A percentile compares a stretch with the other conserved stretches of the same genome.
phyloP scores from a whole-genome alignment of 2,888 invertebrate species.

The Allacma fusca region DNA sequence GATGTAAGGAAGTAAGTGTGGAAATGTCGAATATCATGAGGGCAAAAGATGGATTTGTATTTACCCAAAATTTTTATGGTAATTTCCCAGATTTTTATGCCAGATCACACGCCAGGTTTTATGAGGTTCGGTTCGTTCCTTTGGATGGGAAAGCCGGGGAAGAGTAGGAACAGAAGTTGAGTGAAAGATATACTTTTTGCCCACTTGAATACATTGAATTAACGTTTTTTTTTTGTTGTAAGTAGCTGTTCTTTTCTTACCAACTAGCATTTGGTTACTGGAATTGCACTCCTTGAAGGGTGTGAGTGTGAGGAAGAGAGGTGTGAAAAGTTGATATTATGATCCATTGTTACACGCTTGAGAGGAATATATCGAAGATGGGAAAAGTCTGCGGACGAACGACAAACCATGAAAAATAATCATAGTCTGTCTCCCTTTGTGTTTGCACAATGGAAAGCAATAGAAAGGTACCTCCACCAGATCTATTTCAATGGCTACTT shows the following conservation, averaged over 20 bases:
- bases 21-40: not conserved
- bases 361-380: slow-evolving; percentile 16
- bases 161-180: not conserved
- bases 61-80: slow-evolving; percentile 13
- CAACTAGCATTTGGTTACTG: too few relatives aligned
- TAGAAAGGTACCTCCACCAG: slow-evolving; percentile 19
- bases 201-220: not conserved
- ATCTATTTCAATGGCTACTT: slow-evolving; percentile 33
- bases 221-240: not conserved
- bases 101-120: slow-evolving; percentile 39
- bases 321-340: slow-evolving; percentile 16
- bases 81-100: slow-evolving; percentile 36
- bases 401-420: slow-evolving; percentile 19
- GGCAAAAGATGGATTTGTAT: slow-evolving; percentile 12
- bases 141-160: not conserved
- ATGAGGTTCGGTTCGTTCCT: slow-evolving; percentile 13
- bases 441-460: slow-evolving; percentile 38
- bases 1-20: not conserved
- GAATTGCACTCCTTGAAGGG: not conserved
- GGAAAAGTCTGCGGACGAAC: slow-evolving; percentile 31
- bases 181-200: not conserved
- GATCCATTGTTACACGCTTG: not conserved
- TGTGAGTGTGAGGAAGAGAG: not conserved
- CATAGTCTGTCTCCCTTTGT: slow-evolving; percentile 20
- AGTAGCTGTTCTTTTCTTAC: too few relatives aligned